These are phyloP conservation scores for Psococerastis gibbosa DNA, from an alignment of 2,888 invertebrate genomes.

Conservation along the genomic window DNA sequence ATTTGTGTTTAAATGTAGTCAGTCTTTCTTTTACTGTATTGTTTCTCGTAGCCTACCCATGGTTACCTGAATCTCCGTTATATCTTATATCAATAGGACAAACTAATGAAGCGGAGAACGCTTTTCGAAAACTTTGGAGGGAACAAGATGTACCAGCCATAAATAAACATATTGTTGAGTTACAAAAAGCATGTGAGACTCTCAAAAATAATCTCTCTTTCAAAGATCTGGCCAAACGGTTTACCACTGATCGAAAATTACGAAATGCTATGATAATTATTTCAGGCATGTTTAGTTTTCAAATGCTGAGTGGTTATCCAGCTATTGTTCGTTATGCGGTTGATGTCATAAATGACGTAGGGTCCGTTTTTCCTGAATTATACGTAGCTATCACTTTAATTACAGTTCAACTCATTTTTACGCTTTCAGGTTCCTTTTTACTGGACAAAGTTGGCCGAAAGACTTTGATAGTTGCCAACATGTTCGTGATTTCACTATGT, in stretches of 20 bases:
- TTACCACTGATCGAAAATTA: neutral
- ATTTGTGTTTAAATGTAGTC: conserved; percentile 30
- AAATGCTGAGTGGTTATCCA: conserved; percentile 8
- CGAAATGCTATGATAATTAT: neutral
- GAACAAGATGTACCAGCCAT: neutral
- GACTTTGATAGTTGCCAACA: neutral
- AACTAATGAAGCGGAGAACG: conserved; percentile 22
- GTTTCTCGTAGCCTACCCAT: conserved; percentile 28
- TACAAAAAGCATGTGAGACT: neutral
- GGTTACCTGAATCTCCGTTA: conserved; percentile 38
- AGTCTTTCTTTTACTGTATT: conserved; percentile 28
- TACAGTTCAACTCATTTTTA: neutral
- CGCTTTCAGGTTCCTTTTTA: neutral
- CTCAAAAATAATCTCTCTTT: neutral
- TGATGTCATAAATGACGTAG: neutral
- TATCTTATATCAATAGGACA: conserved; percentile 27
- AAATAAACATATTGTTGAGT: neutral
- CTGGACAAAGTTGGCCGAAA: neutral
- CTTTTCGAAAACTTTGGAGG: neutral
- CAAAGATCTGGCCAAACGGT: too few relatives aligned
- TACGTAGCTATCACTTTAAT: neutral
- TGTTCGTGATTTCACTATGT: too few relatives aligned
- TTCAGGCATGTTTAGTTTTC: neutral
- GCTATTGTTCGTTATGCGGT: conserved; percentile 5
- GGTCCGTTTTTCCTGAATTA: neutral